Percentiles rank a stretch among this genome's conserved stretches.
Evolutionary conservation across 2,113 vertebrate species (phyloP).

Genomic region (Oncorhynchus kisutch): DNA sequence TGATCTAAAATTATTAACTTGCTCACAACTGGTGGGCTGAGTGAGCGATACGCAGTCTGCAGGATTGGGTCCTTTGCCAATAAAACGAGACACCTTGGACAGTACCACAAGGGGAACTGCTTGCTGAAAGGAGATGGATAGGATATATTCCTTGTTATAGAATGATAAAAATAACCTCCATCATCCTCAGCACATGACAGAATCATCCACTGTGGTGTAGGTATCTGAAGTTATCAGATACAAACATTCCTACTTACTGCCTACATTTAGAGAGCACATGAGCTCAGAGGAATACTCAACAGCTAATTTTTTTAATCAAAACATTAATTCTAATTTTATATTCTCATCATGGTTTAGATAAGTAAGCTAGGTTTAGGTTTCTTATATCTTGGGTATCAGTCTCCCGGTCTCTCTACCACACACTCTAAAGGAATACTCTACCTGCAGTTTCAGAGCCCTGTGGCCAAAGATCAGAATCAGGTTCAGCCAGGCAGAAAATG

Average conservation of each 20-base stretch:
- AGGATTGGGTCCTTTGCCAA: neutral
- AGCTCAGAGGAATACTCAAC: too few species aligned
- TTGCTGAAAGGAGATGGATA: neutral
- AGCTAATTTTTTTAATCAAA: neutral
- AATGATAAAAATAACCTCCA: neutral
- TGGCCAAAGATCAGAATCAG: conserved; percentile 57
- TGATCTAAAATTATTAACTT: conserved; percentile 24
- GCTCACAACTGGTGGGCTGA: conserved; percentile 15
- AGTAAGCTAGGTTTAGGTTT: neutral
- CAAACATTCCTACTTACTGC: neutral
- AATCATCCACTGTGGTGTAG: neutral
- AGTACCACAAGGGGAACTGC: neutral
- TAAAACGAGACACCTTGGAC: neutral
- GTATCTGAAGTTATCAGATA: neutral
- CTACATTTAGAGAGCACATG: too few species aligned
- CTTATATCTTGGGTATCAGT: neutral
- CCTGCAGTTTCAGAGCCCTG: conserved; percentile 31
- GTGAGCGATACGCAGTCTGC: neutral
- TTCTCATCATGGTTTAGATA: neutral
- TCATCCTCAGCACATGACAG: neutral
- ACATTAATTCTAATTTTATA: neutral
- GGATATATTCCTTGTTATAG: neutral
- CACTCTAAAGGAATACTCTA: conserved; percentile 2
- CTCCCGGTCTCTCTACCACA: neutral
- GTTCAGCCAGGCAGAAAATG: conserved; percentile 72